Conservation (phyloP, 2,888 invertebrate species). For the Papilio elwesi region DNA sequence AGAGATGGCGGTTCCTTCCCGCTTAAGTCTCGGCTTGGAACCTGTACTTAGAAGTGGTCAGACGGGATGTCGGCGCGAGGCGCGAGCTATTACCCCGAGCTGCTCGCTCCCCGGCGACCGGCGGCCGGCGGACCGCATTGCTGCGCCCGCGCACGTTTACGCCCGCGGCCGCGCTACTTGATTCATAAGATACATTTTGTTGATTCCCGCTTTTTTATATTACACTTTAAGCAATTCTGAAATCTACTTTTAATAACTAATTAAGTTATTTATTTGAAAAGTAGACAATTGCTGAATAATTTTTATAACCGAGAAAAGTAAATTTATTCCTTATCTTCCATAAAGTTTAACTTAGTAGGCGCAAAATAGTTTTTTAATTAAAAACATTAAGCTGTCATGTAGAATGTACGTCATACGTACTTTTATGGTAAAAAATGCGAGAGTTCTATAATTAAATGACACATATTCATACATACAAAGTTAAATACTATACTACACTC, state of each 20-base stretch:
- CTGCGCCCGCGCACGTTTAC: conserved; percentile 68
- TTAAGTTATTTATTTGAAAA: no score
- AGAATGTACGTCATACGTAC: no score
- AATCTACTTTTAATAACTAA: neutral
- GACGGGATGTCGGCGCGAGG: conserved; percentile 61
- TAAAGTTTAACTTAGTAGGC: no score
- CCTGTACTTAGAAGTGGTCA: conserved; percentile 67
- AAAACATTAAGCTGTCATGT: no score
- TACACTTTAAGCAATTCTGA: neutral
- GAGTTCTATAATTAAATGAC: no score
- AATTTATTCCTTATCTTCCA: no score
- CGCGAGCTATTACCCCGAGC: conserved; percentile 47
- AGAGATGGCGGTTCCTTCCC: conserved; percentile 54
- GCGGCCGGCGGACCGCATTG: conserved; percentile 56
- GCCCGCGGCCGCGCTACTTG: conserved; percentile 73
- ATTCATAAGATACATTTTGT: conserved; percentile 70
- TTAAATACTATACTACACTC: no score
- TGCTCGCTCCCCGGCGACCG: conserved; percentile 58
- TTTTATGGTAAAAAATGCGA: no score
- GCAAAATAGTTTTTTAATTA: no score
- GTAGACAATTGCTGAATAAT: neutral
- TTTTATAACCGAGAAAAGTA: no score
- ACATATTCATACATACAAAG: no score
- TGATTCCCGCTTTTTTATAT: conserved; percentile 54
- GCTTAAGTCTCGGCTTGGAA: conserved; percentile 48